These are phyloP conservation scores for Chrysemys picta DNA, from an alignment of 2,113 vertebrate genomes.

Conservation along the genomic window DNA sequence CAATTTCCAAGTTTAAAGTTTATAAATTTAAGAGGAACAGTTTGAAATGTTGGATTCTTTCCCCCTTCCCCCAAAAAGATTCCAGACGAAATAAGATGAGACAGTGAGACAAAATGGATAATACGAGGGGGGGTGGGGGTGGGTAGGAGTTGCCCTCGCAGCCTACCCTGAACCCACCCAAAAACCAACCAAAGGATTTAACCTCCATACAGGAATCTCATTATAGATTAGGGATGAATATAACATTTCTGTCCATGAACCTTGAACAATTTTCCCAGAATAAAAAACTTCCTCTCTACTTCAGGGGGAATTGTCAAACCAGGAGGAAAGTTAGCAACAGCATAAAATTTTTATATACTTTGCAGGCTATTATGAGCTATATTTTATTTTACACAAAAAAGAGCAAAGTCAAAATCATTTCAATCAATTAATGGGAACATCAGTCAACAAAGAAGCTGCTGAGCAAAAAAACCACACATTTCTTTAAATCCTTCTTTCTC, in stretches of 20 bases:
- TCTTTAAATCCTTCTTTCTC: neutral
- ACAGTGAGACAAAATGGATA: neutral
- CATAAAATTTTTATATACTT: neutral
- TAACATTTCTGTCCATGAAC: neutral
- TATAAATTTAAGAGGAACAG: neutral
- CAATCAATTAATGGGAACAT: neutral
- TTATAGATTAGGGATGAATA: neutral
- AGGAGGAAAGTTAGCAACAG: neutral
- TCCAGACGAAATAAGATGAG: neutral
- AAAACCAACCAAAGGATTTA: neutral
- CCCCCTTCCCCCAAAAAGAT: neutral
- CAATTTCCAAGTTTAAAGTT: neutral
- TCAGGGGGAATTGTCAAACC: neutral
- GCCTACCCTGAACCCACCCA: neutral
- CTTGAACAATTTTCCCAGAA: neutral
- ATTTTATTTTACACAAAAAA: neutral
- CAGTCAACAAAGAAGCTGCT: neutral
- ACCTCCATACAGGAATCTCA: neutral
- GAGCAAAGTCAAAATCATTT: neutral
- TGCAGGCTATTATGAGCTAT: neutral
- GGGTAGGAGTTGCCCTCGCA: too few relatives aligned
- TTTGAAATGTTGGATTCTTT: neutral
- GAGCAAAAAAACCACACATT: fast-evolving
- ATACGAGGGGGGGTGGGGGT: neutral
- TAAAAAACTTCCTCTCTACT: neutral